Evolutionary conservation across 1,140 invertebrate genomes (phyloP).

Genomic region (Drosophila insularis): DNA sequence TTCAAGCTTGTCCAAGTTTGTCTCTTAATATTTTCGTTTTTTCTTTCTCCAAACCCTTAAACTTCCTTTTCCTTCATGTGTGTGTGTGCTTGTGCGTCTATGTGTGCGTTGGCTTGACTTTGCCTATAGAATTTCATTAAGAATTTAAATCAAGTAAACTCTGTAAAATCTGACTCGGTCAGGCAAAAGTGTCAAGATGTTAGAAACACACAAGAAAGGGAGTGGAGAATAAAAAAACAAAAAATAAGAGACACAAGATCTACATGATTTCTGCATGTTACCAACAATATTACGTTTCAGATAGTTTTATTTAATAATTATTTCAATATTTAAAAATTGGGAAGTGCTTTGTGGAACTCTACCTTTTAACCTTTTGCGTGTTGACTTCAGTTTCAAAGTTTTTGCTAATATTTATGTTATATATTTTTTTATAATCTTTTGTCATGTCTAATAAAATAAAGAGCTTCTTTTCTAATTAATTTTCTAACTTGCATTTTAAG

Average conservation of each 20-base stretch:
- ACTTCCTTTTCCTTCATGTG: background rate
- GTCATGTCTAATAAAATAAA: too few species aligned
- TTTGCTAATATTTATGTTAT: too few species aligned
- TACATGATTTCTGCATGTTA: background rate
- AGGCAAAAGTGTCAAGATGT: background rate
- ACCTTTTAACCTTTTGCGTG: too few species aligned
- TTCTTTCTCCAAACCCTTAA: background rate
- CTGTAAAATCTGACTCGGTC: slow-evolving; percentile 6
- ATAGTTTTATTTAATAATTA: too few species aligned
- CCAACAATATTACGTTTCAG: background rate
- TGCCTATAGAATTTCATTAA: slow-evolving; percentile 55
- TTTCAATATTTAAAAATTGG: too few species aligned
- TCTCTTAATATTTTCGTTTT: slow-evolving; percentile 14
- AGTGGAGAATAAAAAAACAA: background rate
- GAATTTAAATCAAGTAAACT: slow-evolving; percentile 61
- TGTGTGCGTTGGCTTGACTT: background rate
- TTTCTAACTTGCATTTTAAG: background rate
- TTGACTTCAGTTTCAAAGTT: too few species aligned
- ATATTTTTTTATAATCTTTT: too few species aligned
- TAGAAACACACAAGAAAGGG: background rate
- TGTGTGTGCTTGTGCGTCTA: background rate
- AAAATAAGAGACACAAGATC: background rate
- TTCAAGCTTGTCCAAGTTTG: slow-evolving; percentile 44
- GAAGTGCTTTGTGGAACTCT: too few species aligned
- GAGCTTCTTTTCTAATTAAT: background rate